Conservation (phyloP, 2,797 vertebrate species). For the Eutrigla gurnardus region DNA sequence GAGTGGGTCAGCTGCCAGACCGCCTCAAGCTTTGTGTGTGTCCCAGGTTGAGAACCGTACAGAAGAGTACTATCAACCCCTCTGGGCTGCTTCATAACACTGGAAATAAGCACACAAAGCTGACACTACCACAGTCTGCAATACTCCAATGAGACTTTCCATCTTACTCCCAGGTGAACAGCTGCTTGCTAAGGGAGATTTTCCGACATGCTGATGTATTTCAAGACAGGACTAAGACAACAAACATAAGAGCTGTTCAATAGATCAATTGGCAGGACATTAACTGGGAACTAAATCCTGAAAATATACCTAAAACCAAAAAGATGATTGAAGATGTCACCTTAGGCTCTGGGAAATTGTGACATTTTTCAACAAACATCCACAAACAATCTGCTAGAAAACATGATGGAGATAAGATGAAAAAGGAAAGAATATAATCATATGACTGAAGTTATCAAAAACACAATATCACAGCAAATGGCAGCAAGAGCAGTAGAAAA, state of each 20-base stretch:
- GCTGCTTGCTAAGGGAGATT: conserved; percentile 11
- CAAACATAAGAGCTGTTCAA: not conserved
- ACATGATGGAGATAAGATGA: conserved; percentile 29
- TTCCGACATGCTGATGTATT: not conserved
- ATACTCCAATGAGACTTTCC: conserved; percentile 6
- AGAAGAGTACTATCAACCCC: conserved; percentile 41
- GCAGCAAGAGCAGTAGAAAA: not conserved
- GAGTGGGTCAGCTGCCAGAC: conserved; percentile 44
- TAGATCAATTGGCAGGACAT: no score
- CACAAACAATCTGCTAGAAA: conserved; percentile 51
- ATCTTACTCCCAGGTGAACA: conserved; percentile 25
- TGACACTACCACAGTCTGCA: conserved; percentile 18
- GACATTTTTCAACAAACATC: conserved; percentile 3
- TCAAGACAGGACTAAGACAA: not conserved
- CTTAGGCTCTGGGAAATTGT: not conserved
- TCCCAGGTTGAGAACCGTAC: conserved; percentile 44
- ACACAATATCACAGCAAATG: not conserved
- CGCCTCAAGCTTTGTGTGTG: conserved; percentile 35
- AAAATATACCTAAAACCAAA: no score
- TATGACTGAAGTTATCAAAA: not conserved
- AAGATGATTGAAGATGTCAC: not conserved
- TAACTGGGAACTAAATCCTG: no score
- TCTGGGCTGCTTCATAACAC: conserved; percentile 38
- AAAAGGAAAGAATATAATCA: not conserved
- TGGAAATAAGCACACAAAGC: conserved; percentile 26